phyloP scores from a whole-genome alignment of 1,140 invertebrate species.

The Pseudomyrmex concolor region DNA sequence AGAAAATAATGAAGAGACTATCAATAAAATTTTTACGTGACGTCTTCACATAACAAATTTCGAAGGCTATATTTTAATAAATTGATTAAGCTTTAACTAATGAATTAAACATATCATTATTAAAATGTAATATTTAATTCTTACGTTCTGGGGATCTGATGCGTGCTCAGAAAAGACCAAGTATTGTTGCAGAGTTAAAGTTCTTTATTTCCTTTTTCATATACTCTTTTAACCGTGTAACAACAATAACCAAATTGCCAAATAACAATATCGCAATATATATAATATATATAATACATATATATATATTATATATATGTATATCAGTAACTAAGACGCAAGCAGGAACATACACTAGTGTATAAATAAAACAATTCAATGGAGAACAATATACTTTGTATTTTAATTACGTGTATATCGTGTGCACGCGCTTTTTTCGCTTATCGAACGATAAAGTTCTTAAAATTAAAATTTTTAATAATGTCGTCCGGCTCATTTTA shows the following conservation, averaged over 20 bases:
- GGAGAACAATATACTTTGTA: constrained; percentile 9
- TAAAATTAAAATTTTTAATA: constrained; percentile 1
- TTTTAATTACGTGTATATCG: not conserved
- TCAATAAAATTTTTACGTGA: too few relatives aligned
- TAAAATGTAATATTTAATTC: too few relatives aligned
- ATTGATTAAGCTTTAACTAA: too few relatives aligned
- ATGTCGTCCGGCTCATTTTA: not conserved
- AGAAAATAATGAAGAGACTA: too few relatives aligned
- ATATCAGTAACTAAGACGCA: constrained; percentile 34
- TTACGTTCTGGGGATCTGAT: too few relatives aligned
- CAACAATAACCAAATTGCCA: constrained; percentile 56
- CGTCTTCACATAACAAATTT: too few relatives aligned
- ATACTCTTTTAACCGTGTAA: constrained; percentile 49
- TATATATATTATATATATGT: not conserved
- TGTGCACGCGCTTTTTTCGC: not conserved
- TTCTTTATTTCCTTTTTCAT: constrained; percentile 62
- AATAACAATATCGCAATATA: constrained; percentile 59
- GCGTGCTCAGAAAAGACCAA: not conserved
- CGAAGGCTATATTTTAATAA: too few relatives aligned
- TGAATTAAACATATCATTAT: too few relatives aligned
- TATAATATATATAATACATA: too few relatives aligned
- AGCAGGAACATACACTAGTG: constrained; percentile 30
- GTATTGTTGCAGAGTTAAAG: constrained; percentile 30
- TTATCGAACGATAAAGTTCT: constrained; percentile 46
- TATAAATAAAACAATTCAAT: constrained; percentile 24